Evolutionary conservation across 2,888 invertebrate genomes (phyloP), one percentile per base, ranked within the genome.

Genomic region (Microctonus aethiopoides): DNA sequence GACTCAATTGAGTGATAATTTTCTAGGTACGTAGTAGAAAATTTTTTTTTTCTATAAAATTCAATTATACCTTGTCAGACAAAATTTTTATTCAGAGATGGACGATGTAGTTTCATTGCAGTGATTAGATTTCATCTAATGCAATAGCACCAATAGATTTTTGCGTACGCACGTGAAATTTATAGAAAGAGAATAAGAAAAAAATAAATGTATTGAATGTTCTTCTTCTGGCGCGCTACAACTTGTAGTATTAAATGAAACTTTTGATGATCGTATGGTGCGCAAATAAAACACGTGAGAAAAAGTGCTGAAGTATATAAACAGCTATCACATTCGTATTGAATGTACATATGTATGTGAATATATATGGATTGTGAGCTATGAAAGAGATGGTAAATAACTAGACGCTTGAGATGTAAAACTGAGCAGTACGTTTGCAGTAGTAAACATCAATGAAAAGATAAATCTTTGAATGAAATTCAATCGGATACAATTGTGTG

Each of bases 1-100:
- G 39, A 59, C 34, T 62, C 24, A 41, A 62, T 51, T 59, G 57
- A 29, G 60, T 63, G 36, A 32, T 46, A 64, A 41, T 68, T 63
- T 63, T 60, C 32, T 16, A 51, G 52, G 51, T 24, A n/a, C n/a
- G 36, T 34, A 32, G 32, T 20, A 3, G 29, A 29, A 7, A n/a
- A 26, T 24, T 62, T 11, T 24, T 29, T 46, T 63, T 62, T 56
- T 39, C 32, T 57, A 32, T n/a, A 29, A 32, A 7, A 62, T 62
- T 62, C 39, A n/a, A 62, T 61, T 61, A 5, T 3, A 24, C 2
- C 39, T 16, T 41, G 26, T 20, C 39, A 11, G 24, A 62, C n/a
- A 24, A 46, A 16, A 9, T 22, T 11, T 41, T 24, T n/a, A 9
- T 46, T 46, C 26, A 4, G 29, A 41, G n/a, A 41, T 62, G 29